phyloP scores from a whole-genome alignment of 2,888 invertebrate species.

The Carpatolechia fugitivella region DNA sequence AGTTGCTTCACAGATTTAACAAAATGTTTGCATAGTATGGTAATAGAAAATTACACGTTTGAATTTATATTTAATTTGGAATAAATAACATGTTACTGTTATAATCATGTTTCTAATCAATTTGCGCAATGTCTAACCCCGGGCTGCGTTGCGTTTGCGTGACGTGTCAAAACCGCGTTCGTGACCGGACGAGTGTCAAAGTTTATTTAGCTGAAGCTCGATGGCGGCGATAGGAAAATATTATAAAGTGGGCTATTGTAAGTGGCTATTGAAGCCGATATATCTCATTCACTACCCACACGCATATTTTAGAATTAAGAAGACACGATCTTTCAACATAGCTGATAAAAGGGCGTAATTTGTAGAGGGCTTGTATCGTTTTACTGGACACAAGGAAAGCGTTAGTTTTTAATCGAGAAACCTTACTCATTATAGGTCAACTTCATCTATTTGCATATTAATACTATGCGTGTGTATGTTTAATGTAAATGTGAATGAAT shows the following conservation, averaged over 20 bases:
- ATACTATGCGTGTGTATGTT: slow-evolving; percentile 13
- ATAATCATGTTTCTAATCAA: slow-evolving; percentile 45
- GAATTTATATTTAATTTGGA: not conserved
- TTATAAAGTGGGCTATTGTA: slow-evolving; percentile 28
- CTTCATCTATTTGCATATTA: too few relatives aligned
- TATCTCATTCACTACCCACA: not conserved
- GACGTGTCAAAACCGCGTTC: slow-evolving; percentile 42
- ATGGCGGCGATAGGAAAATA: slow-evolving; percentile 30
- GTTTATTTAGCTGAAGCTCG: slow-evolving; percentile 41
- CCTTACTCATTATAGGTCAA: not conserved
- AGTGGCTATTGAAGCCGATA: slow-evolving; percentile 6
- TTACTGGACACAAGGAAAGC: not conserved
- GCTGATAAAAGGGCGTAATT: not conserved
- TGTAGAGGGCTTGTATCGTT: not conserved
- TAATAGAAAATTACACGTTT: not conserved
- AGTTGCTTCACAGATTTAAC: not conserved
- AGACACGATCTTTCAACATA: not conserved
- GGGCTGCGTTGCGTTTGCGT: slow-evolving; percentile 33
- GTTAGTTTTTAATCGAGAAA: too few relatives aligned
- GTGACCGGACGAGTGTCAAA: slow-evolving; percentile 50
- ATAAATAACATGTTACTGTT: slow-evolving; percentile 37
- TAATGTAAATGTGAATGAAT: slow-evolving; percentile 26
- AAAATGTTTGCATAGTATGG: not conserved
- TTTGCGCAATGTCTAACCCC: slow-evolving; percentile 43
- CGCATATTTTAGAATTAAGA: not conserved